These are phyloP conservation scores for Fabriciana adippe DNA, from an alignment of 2,888 invertebrate species.

Conservation along the genomic window DNA sequence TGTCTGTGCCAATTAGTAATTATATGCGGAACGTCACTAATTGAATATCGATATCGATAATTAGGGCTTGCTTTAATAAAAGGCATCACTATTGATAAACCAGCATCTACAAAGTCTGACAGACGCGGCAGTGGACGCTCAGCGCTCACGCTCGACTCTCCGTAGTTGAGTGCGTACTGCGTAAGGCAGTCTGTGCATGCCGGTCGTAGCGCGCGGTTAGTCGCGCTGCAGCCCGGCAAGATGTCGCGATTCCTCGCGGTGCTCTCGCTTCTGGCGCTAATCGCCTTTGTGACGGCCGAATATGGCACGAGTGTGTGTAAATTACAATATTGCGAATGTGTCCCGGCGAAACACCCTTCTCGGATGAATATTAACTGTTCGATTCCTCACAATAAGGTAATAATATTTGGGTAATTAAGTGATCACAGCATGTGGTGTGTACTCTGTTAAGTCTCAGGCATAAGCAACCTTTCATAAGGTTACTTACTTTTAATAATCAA, in stretches of 20 bases:
- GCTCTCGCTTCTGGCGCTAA: slow-evolving; percentile 75
- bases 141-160: slow-evolving; percentile 33
- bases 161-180: slow-evolving; percentile 30
- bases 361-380: slow-evolving; percentile 86
- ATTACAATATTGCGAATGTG: slow-evolving; percentile 82
- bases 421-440: slow-evolving; percentile 36
- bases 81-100: slow-evolving; percentile 58
- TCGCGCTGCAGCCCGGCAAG: slow-evolving; percentile 68
- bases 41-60: slow-evolving; percentile 71
- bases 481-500: neutral
- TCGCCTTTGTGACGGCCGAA: slow-evolving; percentile 55
- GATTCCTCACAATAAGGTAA: slow-evolving; percentile 83
- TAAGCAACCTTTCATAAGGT: slow-evolving; percentile 7
- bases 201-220: slow-evolving; percentile 60
- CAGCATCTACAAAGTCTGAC: slow-evolving; percentile 42
- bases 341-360: slow-evolving; percentile 76
- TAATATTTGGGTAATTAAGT: slow-evolving; percentile 43
- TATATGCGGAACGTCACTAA: slow-evolving; percentile 34
- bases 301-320: slow-evolving; percentile 72
- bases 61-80: slow-evolving; percentile 47
- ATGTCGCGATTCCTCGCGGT: slow-evolving; percentile 66
- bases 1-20: slow-evolving; percentile 37
- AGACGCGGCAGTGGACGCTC: slow-evolving; percentile 37
- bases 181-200: slow-evolving; percentile 62
- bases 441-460: neutral